Evolutionary conservation across 2,888 invertebrate species (phyloP).

Genomic region (Mesorhabditis belari): DNA sequence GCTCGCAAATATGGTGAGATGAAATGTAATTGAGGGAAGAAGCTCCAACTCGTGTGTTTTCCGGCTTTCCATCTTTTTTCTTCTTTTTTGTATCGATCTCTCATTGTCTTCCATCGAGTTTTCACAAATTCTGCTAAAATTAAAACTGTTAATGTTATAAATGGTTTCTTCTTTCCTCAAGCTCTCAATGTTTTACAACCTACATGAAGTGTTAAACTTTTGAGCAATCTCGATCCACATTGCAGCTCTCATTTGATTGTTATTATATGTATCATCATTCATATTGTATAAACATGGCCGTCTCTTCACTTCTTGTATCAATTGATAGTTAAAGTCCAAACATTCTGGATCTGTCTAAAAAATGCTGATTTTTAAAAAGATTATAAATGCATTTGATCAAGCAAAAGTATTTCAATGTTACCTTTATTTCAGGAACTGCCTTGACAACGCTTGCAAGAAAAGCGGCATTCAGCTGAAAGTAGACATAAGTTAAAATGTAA

Average conservation of each 20-base stretch:
- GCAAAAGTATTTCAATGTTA: too few relatives aligned
- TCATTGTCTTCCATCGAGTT: conserved; percentile 44
- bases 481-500: not conserved
- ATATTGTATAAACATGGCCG: conserved; percentile 26
- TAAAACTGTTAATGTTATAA: not conserved
- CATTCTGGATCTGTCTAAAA: not conserved
- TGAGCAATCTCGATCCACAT: conserved; percentile 28
- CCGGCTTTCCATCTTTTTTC: conserved; percentile 23
- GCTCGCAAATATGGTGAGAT: conserved; percentile 26
- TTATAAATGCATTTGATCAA: too few relatives aligned
- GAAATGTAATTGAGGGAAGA: conserved; percentile 23
- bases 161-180: not conserved
- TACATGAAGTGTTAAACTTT: conserved; percentile 15
- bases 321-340: not conserved
- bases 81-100: conserved; percentile 44
- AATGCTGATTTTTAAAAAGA: too few relatives aligned
- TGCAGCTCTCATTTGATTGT: conserved; percentile 20
- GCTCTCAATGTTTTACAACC: conserved; percentile 1
- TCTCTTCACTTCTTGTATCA: conserved; percentile 6
- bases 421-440: not conserved
- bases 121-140: conserved; percentile 33
- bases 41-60: conserved; percentile 24
- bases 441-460: not conserved
- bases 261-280: conserved; percentile 24
- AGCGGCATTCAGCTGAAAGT: not conserved